Evolutionary conservation across 2,797 vertebrate genomes (phyloP), one percentile per base, ranked within the genome.

Genomic region (Bradypodion ventrale): DNA sequence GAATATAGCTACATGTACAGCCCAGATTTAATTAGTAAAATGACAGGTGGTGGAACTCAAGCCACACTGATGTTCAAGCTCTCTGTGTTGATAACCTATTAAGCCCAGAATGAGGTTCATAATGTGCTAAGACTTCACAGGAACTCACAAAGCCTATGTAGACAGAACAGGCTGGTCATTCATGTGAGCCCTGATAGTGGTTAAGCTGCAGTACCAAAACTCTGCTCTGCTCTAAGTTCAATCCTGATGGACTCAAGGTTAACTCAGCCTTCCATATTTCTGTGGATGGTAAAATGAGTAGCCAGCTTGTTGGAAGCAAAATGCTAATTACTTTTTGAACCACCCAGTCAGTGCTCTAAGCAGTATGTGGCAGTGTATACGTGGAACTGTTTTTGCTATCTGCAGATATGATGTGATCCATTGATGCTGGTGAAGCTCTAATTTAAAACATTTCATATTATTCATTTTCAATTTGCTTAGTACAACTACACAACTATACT

Each of bases 1-100:
- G 73, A 60, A 85, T 49, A 76, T 59, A 62, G 49, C 49, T 76
- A 59, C 75, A 68, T 21, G 35, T 68, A 75, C 23, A 68, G 72
- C 29, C n/a, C 15, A 35, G 63, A 35, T 62, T 63, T 72, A 49
- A 73, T 84, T 78, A 78, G 68, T 84, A 76, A 81, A 81, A 85
- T 40, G 63, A 62, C 40, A 76, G n/a, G 44, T 69, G 25, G 40
- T 8, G 44, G 63, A 81, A 85, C 27, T 76, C 21, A 49, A 59
- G 32, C 16, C 19, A 44, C 52, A 66, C 16, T 25, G 59, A 73
- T 72, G 63, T 75, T 35, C 10, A 74, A 32, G 46, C 70, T 60
- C 37, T 69, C 23, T 68, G 16, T 25, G 7, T 65, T 78, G 16
- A 25, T 40, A 72, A 59, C 42, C 3, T 46, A 42, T 60, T n/a